These are phyloP conservation scores for Tortricodes alternella DNA, from an alignment of 2,888 invertebrate species.

Conservation along the genomic window DNA sequence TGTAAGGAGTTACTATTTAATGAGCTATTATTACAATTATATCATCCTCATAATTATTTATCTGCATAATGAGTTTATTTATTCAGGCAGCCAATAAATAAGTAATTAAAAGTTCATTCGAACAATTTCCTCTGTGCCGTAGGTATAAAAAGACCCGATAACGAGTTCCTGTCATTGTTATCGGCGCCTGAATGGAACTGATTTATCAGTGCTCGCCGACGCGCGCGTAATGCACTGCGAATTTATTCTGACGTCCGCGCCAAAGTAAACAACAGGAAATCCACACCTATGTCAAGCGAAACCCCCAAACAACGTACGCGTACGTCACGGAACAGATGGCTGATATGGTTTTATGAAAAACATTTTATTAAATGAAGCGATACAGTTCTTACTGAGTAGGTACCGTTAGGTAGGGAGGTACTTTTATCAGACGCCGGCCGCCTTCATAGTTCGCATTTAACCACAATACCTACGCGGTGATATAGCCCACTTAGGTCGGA, in stretches of 20 bases:
- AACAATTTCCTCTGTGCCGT: slow-evolving; percentile 18
- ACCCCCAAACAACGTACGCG: slow-evolving; percentile 3
- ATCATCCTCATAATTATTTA: neutral
- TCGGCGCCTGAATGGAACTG: slow-evolving; percentile 23
- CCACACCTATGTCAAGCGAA: slow-evolving; percentile 27
- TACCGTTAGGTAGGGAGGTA: no score
- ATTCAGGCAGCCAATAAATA: slow-evolving; percentile 1
- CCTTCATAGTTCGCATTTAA: neutral
- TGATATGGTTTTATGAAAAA: neutral
- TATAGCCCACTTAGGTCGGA: no score
- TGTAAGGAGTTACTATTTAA: slow-evolving; percentile 1
- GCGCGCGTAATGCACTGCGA: slow-evolving; percentile 5
- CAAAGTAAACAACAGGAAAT: slow-evolving; percentile 21
- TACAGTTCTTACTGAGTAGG: neutral
- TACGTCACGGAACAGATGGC: slow-evolving; percentile 16
- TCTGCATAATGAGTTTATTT: slow-evolving; percentile 12
- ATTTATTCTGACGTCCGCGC: slow-evolving; percentile 22
- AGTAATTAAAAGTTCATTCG: slow-evolving; percentile 22
- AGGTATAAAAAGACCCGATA: slow-evolving; percentile 26
- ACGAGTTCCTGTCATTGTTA: slow-evolving; percentile 31
- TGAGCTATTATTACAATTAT: neutral
- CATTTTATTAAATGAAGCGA: neutral
- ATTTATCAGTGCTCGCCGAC: slow-evolving; percentile 13
- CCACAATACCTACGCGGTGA: no score
- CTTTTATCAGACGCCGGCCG: neutral